phyloP scores from a whole-genome alignment of 2,113 vertebrate species.

The Alaudala cheleensis region DNA sequence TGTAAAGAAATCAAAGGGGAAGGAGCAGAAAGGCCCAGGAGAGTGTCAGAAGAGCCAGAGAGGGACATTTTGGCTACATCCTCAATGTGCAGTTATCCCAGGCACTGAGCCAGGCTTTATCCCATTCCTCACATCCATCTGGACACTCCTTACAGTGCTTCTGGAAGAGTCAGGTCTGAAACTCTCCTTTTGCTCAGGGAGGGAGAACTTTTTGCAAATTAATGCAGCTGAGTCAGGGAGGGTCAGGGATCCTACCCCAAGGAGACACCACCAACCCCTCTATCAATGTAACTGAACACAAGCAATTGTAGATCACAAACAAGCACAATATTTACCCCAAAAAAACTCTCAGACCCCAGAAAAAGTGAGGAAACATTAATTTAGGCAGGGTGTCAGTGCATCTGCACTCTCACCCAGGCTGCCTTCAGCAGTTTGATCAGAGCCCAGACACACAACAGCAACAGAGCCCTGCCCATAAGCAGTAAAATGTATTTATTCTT shows the following conservation, averaged over 20 bases:
- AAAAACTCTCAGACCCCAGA: background rate
- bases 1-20: no score
- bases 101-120: background rate
- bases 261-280: background rate
- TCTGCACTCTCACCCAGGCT: background rate
- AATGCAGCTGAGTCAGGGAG: background rate
- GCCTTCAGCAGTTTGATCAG: background rate
- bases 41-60: background rate
- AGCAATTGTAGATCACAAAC: background rate
- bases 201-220: background rate
- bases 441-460: background rate
- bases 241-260: accelerated
- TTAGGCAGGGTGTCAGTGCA: background rate
- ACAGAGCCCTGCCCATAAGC: background rate
- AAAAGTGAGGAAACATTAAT: background rate
- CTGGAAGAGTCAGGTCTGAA: background rate
- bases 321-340: background rate
- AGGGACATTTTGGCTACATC: background rate
- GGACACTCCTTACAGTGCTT: background rate
- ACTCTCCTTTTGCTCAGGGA: background rate
- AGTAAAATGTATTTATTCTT: background rate
- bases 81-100: background rate
- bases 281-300: accelerated
- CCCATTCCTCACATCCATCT: background rate
- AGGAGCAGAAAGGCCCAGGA: background rate